These are phyloP conservation scores for Dunckerocampus dactyliophorus DNA, from an alignment of 2,113 vertebrate species.

Conservation along the genomic window DNA sequence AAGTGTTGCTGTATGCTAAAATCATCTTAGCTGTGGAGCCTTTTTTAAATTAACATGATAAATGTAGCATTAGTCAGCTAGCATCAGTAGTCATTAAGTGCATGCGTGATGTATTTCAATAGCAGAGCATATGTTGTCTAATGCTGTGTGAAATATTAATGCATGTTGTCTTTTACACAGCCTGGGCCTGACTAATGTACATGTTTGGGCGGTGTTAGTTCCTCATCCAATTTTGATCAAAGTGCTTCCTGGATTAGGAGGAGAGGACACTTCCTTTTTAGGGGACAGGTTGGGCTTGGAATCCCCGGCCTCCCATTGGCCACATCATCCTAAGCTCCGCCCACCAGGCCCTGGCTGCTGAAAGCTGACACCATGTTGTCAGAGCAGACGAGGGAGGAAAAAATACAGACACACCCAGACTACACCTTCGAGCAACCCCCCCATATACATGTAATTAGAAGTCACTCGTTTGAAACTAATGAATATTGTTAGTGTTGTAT, in stretches of 20 bases:
- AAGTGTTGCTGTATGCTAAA: too few relatives aligned
- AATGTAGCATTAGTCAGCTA: too few relatives aligned
- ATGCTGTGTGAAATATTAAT: background rate
- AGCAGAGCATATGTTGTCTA: background rate
- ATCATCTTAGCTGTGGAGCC: too few relatives aligned
- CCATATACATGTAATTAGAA: background rate
- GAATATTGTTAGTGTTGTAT: background rate
- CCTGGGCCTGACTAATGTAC: background rate
- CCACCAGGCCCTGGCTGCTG: constrained; percentile 39
- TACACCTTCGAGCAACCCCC: constrained; percentile 43
- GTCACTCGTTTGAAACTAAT: background rate
- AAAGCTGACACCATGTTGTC: constrained; percentile 41
- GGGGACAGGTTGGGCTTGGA: constrained; percentile 36
- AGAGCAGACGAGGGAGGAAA: constrained; percentile 4
- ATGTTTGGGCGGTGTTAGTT: background rate
- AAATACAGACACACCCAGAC: constrained; percentile 52
- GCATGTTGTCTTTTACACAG: background rate
- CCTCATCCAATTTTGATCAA: background rate
- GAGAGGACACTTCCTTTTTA: background rate
- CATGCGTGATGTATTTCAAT: too few relatives aligned
- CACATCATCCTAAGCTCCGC: constrained; percentile 11
- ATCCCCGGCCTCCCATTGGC: constrained; percentile 32
- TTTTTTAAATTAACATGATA: too few relatives aligned
- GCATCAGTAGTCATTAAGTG: too few relatives aligned
- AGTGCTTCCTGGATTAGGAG: background rate